Evolutionary conservation across 2,113 vertebrate genomes (phyloP).

Genomic region (Ranitomeya imitator): DNA sequence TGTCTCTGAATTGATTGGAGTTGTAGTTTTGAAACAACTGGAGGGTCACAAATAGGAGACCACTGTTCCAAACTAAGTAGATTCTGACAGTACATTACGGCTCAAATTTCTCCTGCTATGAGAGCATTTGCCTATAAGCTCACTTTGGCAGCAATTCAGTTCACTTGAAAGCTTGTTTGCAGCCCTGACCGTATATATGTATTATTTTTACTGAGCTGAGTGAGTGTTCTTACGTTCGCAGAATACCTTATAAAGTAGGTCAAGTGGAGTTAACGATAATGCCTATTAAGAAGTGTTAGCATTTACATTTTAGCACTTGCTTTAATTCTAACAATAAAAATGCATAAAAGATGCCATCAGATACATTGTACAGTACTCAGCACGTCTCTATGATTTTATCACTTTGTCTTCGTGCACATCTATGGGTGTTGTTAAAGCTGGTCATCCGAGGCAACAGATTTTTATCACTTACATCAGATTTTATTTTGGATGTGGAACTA

Average conservation of each 20-base stretch:
- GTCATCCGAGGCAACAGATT: constrained; percentile 51
- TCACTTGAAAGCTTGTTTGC: not conserved
- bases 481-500: constrained; percentile 29
- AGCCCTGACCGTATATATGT: not conserved
- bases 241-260: not conserved
- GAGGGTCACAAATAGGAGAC: no score
- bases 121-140: no score
- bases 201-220: not conserved
- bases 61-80: no score
- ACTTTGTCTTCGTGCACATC: constrained; percentile 1
- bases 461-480: constrained; percentile 44
- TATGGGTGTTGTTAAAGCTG: constrained; percentile 31
- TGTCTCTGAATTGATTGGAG: no score
- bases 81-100: no score
- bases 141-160: no score
- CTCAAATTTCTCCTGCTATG: no score
- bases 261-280: constrained; percentile 24
- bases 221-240: not conserved
- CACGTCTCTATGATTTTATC: constrained; percentile 5
- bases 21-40: no score
- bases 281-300: constrained; percentile 28
- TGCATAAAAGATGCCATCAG: not conserved
- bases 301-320: constrained; percentile 22
- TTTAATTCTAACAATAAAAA: not conserved
- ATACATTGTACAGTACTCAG: not conserved